A percentile compares a stretch with the other conserved stretches of the same genome.
phyloP scores from a whole-genome alignment of 2,888 invertebrate species.

The Imbricaverruca yamaguchii region DNA sequence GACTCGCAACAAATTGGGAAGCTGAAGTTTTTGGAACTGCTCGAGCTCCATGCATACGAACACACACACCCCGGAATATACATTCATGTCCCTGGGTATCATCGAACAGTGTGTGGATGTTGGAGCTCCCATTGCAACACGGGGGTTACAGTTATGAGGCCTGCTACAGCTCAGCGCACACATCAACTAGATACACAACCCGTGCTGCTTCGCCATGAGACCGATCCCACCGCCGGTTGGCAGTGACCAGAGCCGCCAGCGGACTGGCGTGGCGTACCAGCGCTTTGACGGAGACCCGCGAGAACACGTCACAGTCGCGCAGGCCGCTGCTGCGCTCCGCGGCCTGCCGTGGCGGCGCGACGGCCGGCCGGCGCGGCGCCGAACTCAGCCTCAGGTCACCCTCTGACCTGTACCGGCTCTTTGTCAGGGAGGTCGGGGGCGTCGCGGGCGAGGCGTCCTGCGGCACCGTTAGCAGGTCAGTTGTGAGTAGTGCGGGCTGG shows the following conservation, averaged over 20 bases:
- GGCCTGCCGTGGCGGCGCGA: background rate
- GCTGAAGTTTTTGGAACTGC: too few relatives aligned
- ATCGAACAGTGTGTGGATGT: too few relatives aligned
- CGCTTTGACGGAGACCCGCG: background rate
- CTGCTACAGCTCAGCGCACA: too few relatives aligned
- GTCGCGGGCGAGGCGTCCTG: background rate
- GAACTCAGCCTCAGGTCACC: background rate
- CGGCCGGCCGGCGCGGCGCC: background rate
- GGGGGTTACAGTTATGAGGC: too few relatives aligned
- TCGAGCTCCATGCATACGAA: too few relatives aligned
- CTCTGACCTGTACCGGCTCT: constrained; percentile 1
- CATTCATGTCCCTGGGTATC: too few relatives aligned
- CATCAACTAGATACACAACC: too few relatives aligned
- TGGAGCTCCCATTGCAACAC: too few relatives aligned
- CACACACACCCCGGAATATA: too few relatives aligned
- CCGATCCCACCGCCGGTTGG: too few relatives aligned
- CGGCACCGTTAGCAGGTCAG: background rate
- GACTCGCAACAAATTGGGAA: too few relatives aligned
- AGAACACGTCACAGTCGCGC: background rate
- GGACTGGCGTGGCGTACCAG: background rate
- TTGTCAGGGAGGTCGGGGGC: background rate
- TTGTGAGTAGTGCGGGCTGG: too few relatives aligned
- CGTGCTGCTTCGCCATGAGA: background rate
- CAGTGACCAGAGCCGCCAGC: background rate
- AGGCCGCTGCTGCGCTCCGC: background rate